Conservation (phyloP, 2,113 vertebrate genomes). For the Urocitellus parryii region DNA sequence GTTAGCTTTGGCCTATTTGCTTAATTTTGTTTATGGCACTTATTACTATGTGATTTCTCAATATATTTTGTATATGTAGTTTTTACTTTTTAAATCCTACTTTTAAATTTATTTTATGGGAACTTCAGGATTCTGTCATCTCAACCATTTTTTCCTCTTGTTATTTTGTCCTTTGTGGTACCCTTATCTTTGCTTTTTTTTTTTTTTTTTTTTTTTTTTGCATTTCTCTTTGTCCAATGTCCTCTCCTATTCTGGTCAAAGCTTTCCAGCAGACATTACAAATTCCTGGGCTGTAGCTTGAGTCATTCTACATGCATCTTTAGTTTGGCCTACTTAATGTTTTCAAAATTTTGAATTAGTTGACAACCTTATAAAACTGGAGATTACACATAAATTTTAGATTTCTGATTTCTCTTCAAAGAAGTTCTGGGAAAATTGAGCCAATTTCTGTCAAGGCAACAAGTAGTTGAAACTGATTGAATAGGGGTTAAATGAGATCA, state of each 20-base stretch:
- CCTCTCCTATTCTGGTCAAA: neutral
- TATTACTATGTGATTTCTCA: neutral
- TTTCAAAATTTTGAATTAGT: neutral
- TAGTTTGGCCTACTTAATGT: neutral
- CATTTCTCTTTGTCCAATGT: neutral
- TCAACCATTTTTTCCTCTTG: neutral
- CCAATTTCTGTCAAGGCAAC: neutral
- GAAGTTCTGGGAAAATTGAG: neutral
- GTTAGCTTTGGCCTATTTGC: neutral
- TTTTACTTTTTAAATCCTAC: neutral
- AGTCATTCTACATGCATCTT: neutral
- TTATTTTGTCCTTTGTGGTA: neutral
- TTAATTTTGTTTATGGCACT: neutral
- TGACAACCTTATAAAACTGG: slow-evolving; percentile 12
- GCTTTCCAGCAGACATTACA: neutral
- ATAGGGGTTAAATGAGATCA: neutral
- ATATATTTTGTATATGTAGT: neutral
- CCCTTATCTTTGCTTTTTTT: neutral
- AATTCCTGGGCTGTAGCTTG: neutral
- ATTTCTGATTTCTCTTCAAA: neutral
- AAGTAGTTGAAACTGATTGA: neutral
- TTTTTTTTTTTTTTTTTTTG: slow-evolving; percentile 3
- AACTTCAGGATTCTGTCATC: neutral
- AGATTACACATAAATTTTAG: neutral
- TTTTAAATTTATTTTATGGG: neutral